Base-by-base conservation (phyloP, 2,113 vertebrate genomes). In the Heterotilapia buettikoferi region DNA sequence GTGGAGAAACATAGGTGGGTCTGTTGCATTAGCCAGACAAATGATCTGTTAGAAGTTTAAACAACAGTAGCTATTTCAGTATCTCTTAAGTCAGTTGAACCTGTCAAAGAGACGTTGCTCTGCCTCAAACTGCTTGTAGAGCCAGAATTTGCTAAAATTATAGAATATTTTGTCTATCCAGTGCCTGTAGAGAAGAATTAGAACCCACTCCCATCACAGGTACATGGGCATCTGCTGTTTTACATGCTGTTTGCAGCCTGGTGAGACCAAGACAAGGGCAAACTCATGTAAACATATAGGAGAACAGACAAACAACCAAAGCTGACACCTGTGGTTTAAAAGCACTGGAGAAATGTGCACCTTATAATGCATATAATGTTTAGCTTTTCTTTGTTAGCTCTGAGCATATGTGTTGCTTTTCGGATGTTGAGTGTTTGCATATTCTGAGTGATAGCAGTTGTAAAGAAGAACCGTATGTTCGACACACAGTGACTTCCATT, bases 131-230 rank as follows among this genome's bases (percentile, higher is more conserved):
- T 59, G 81, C 78, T 43, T 83, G 82, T 89, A 84, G 61, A 82
- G 63, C 57, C 82, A 13, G 26, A 88, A 56, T 81, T 80, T 61
- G 10, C 68, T 26, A 6, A 78, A 78, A 53, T 26, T 93, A 89
- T 89, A 90, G 84, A 90, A 89, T 76, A 43, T 85, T 89, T 57
- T 89, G 87, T 87, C 84, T 36, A 76, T 85, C 9, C 33, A 19
- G 50, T 68, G 53, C 88, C 90, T 68, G 56, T 26, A 8, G 33
- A 26, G 86, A 83, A 82, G 88, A 91, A 88, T 90, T 90, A 89
- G 78, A 84, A 80, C 71, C 43, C n/a, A 26, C 78, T 61, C 38
- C 80, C 59, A 14, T 82, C 71, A 7, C 82, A 14, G 80, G 10
- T 63, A 24, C 84, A 14, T 53, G 73, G 52, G 38, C 87, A 56